A percentile compares a stretch with the other conserved stretches of the same genome.
phyloP scores from a whole-genome alignment of 2,113 vertebrate species.

The Ovibos moschatus region DNA sequence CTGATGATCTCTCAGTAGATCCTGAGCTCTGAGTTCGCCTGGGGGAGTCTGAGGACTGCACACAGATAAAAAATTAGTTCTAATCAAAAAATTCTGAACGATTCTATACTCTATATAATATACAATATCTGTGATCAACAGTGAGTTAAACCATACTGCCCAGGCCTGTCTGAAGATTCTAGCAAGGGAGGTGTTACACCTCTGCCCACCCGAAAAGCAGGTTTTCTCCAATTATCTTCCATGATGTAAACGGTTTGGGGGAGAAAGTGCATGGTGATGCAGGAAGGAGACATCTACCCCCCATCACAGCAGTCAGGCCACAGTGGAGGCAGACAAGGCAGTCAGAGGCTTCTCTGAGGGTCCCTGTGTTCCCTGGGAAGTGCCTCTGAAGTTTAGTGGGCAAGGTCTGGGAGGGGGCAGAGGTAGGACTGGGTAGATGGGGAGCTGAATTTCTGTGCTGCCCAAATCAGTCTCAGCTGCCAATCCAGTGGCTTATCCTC shows the following conservation, averaged over 20 bases:
- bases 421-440: no score
- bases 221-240: not conserved
- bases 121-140: not conserved
- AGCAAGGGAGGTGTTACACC: not conserved
- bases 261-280: not conserved
- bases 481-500: not conserved
- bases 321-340: not conserved
- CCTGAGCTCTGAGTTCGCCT: not conserved
- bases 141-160: not conserved
- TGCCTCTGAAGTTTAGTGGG: not conserved
- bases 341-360: not conserved
- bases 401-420: not conserved
- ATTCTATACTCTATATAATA: not conserved
- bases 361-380: not conserved
- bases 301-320: no score
- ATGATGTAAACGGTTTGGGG: accelerated
- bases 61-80: not conserved
- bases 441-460: not conserved
- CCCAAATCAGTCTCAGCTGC: not conserved
- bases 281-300: not conserved
- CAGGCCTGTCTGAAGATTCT: not conserved
- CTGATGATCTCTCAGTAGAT: not conserved
- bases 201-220: not conserved
- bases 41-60: not conserved
- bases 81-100: not conserved